Conservation (phyloP, 2,113 vertebrate genomes). For the Okapia johnstoni region DNA sequence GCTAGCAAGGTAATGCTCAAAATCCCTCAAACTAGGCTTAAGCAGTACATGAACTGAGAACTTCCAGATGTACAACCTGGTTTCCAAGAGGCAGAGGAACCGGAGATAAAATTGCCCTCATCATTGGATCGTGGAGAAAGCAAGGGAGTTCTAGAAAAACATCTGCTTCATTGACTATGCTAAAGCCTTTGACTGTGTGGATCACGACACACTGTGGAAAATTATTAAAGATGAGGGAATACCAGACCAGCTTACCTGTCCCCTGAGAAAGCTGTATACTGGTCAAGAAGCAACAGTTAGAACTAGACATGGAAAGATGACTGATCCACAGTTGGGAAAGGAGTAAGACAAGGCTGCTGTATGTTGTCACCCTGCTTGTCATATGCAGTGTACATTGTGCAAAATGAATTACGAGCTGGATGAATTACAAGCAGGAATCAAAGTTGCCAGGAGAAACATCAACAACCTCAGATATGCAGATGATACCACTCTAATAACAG, state of each 20-base stretch:
- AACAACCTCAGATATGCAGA: background rate
- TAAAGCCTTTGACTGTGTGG: background rate
- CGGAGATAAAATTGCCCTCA: background rate
- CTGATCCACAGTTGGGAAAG: background rate
- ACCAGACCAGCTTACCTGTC: background rate
- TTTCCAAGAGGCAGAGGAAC: background rate
- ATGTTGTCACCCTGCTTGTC: background rate
- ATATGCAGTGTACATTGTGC: background rate
- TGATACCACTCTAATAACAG: background rate
- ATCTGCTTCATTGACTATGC: background rate
- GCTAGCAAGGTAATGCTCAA: background rate
- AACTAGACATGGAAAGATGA: background rate
- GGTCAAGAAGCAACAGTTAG: background rate
- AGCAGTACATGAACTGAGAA: background rate
- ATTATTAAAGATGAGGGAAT: background rate
- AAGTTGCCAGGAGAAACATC: background rate
- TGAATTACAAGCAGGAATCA: background rate
- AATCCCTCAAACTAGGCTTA: background rate
- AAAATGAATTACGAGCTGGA: background rate
- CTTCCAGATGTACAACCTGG: background rate
- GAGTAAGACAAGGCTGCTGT: background rate
- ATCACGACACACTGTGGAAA: background rate
- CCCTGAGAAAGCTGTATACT: background rate
- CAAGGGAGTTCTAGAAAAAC: background rate
- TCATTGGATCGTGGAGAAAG: background rate